Percentiles rank a stretch among this genome's conserved stretches.
Evolutionary conservation across 2,113 vertebrate genomes (phyloP).

Genomic region (Cryptomyrus ogoouensis): DNA sequence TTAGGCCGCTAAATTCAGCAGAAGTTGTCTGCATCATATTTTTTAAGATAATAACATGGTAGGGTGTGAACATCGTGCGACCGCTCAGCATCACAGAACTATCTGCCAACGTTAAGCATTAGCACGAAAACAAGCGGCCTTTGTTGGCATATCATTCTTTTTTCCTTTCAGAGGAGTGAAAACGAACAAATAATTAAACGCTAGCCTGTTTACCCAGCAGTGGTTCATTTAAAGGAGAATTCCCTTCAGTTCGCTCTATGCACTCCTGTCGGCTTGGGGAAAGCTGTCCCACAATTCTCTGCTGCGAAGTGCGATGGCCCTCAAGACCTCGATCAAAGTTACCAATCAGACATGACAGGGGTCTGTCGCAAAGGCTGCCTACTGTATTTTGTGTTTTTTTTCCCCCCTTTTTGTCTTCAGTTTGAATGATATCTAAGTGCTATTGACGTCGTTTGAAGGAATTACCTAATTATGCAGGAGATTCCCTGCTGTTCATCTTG

Average conservation of each 20-base stretch:
- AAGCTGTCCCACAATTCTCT: background rate
- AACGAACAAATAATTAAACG: conserved; percentile 7
- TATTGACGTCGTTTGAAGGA: background rate
- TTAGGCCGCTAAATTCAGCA: background rate
- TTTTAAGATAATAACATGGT: background rate
- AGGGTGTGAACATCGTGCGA: background rate
- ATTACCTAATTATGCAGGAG: conserved; percentile 3
- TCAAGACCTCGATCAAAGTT: background rate
- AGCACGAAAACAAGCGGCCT: background rate
- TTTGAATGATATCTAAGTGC: conserved; percentile 5
- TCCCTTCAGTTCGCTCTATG: background rate
- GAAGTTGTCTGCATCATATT: background rate
- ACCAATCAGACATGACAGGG: background rate
- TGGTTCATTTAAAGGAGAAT: background rate
- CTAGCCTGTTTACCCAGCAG: background rate
- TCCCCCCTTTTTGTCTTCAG: background rate
- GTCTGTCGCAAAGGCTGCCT: background rate
- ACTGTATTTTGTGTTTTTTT: background rate
- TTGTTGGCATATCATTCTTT: background rate
- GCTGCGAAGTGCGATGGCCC: background rate
- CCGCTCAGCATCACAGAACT: background rate
- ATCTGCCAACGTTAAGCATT: background rate
- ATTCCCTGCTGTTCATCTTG: background rate
- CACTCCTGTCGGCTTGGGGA: background rate
- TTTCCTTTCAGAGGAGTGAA: background rate